phyloP scores from a whole-genome alignment of 2,797 vertebrate species.

The Coendou prehensilis region DNA sequence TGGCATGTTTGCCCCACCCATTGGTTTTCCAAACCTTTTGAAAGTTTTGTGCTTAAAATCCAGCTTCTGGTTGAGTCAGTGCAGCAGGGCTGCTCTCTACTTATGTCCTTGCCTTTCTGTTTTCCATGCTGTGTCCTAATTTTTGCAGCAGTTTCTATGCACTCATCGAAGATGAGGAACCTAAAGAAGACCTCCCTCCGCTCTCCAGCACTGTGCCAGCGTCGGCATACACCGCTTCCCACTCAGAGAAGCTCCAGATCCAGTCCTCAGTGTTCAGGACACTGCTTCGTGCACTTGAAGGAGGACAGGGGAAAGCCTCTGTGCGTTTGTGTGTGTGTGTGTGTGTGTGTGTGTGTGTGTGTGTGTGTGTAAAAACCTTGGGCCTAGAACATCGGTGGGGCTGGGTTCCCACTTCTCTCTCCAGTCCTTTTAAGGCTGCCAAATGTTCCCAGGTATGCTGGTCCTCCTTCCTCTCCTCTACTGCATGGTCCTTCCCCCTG shows the following conservation, averaged over 20 bases:
- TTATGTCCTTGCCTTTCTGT: neutral
- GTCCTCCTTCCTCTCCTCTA: neutral
- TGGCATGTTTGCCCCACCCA: neutral
- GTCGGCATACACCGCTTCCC: fast-evolving
- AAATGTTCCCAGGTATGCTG: fast-evolving
- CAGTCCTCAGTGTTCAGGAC: neutral
- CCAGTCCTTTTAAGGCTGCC: neutral
- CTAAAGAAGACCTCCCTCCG: fast-evolving
- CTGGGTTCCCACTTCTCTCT: neutral
- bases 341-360: neutral
- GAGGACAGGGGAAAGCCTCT: too few relatives aligned
- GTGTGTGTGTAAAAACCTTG: fast-evolving
- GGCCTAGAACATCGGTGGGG: fast-evolving
- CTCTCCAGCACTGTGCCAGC: fast-evolving
- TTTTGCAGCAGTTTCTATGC: neutral
- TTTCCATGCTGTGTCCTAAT: neutral
- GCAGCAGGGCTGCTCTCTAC: neutral
- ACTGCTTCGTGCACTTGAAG: too few relatives aligned
- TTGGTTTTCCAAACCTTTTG: neutral
- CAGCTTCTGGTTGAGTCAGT: neutral
- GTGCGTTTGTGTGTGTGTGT: neutral
- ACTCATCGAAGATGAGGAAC: neutral
- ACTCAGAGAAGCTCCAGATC: neutral
- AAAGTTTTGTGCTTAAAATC: neutral
- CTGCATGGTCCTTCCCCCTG: fast-evolving